Percentiles rank a stretch among this genome's conserved stretches.
Evolutionary conservation across 37 sponge, comb jelly and placozoan genomes (phyloP).

Genomic region (Cladorhizidae sp.): DNA sequence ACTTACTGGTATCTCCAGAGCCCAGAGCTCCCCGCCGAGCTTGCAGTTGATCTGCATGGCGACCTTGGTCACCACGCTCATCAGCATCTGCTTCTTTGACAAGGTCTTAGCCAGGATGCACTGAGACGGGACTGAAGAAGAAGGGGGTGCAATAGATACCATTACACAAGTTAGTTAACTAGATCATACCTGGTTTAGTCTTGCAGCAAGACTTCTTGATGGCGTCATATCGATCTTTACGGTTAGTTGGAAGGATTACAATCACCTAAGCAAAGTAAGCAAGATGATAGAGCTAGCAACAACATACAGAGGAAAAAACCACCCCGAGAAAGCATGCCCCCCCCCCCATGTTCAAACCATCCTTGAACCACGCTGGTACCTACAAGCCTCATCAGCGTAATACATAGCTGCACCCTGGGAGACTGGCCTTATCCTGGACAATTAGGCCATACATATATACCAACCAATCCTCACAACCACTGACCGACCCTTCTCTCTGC

Average conservation of each 20-base stretch:
- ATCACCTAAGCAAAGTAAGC: conserved; percentile 56
- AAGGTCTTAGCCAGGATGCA: conserved; percentile 78
- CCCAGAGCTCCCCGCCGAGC: conserved; percentile 95
- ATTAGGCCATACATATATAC: too few relatives aligned
- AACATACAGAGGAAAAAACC: not conserved
- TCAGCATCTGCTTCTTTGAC: conserved; percentile 70
- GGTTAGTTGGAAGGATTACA: conserved; percentile 72
- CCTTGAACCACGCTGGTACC: too few relatives aligned
- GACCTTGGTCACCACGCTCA: conserved; percentile 95
- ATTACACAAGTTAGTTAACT: not conserved
- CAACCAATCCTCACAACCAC: too few relatives aligned
- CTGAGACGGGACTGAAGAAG: conserved; percentile 83
- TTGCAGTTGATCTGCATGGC: conserved; percentile 95
- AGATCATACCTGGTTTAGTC: conserved; percentile 62
- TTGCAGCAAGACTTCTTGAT: conserved; percentile 95
- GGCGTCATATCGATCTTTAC: conserved; percentile 95
- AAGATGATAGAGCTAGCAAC: not conserved
- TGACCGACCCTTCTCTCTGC: too few relatives aligned
- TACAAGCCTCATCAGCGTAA: too few relatives aligned
- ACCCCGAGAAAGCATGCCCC: too few relatives aligned
- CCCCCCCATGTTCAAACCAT: too few relatives aligned
- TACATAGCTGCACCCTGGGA: too few relatives aligned
- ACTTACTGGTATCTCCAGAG: conserved; percentile 91
- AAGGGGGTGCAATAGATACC: not conserved
- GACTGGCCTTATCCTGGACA: too few relatives aligned